Conservation (phyloP, 2,113 vertebrate species). For the Prionailurus bengalensis region DNA sequence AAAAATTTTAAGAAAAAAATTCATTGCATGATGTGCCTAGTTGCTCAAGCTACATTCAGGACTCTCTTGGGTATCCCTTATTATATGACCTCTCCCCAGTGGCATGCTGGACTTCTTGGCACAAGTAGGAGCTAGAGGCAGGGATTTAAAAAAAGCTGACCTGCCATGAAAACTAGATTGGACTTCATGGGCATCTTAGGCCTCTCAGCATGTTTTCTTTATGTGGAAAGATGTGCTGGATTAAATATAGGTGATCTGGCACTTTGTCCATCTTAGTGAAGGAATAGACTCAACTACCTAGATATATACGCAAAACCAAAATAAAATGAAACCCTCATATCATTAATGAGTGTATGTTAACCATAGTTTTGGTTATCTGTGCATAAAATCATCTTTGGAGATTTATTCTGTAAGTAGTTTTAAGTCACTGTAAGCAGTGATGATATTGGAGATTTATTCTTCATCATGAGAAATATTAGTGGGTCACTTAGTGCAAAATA, state of each 20-base stretch:
- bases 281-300: not conserved
- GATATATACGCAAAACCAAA: not conserved
- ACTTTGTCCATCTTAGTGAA: not conserved
- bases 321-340: not conserved
- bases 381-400: not conserved
- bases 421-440: not conserved
- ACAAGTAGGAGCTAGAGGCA: not conserved
- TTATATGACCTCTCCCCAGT: not conserved
- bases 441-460: not conserved
- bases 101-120: not conserved
- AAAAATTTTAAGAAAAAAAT: not conserved
- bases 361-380: not conserved
- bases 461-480: slow-evolving; percentile 37
- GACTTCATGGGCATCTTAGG: not conserved
- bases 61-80: not conserved
- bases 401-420: not conserved
- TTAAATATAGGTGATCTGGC: not conserved
- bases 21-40: not conserved
- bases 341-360: not conserved
- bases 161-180: not conserved
- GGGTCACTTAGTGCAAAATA: not conserved
- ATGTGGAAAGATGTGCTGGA: not conserved
- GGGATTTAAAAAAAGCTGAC: not conserved
- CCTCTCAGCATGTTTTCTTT: not conserved
- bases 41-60: not conserved